Conservation (phyloP, 2,888 invertebrate genomes). For the Melinaea menophilus region DNA sequence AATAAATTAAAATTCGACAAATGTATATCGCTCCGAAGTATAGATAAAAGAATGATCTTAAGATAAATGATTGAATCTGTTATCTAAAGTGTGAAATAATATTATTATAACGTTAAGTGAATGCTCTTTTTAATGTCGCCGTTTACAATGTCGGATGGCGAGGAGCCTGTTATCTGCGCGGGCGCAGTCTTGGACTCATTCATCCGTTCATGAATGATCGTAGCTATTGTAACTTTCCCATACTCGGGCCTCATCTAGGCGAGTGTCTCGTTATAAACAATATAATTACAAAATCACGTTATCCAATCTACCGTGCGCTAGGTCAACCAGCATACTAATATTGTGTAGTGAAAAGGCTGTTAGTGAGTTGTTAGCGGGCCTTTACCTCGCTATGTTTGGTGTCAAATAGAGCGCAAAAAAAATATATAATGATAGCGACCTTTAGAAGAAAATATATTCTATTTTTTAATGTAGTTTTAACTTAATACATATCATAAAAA, state of each 20-base stretch:
- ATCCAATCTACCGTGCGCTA: too few species aligned
- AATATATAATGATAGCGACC: not conserved
- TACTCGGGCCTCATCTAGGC: conserved; percentile 61
- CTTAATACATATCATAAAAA: too few species aligned
- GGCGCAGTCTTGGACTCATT: conserved; percentile 66
- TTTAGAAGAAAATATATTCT: not conserved
- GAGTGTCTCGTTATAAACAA: conserved; percentile 28
- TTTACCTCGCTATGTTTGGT: conserved; percentile 8
- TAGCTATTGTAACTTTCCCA: conserved; percentile 72
- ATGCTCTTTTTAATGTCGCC: not conserved
- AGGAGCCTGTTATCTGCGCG: conserved; percentile 37
- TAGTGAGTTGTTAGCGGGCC: conserved; percentile 6
- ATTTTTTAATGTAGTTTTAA: too few species aligned
- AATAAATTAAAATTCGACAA: too few species aligned
- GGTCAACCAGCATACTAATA: too few species aligned
- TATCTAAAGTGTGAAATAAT: not conserved
- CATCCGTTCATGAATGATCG: conserved; percentile 73
- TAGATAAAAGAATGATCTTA: too few species aligned
- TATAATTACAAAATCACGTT: too few species aligned
- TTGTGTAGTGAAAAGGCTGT: too few species aligned
- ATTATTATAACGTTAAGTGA: not conserved
- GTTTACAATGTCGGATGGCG: conserved; percentile 14
- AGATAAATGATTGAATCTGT: too few species aligned
- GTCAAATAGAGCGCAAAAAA: not conserved
- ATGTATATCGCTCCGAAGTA: too few species aligned